A percentile compares a stretch with the other conserved stretches of the same genome.
These are phyloP conservation scores for Octodon degus DNA, from an alignment of 2,113 vertebrate species.

Conservation along the genomic window DNA sequence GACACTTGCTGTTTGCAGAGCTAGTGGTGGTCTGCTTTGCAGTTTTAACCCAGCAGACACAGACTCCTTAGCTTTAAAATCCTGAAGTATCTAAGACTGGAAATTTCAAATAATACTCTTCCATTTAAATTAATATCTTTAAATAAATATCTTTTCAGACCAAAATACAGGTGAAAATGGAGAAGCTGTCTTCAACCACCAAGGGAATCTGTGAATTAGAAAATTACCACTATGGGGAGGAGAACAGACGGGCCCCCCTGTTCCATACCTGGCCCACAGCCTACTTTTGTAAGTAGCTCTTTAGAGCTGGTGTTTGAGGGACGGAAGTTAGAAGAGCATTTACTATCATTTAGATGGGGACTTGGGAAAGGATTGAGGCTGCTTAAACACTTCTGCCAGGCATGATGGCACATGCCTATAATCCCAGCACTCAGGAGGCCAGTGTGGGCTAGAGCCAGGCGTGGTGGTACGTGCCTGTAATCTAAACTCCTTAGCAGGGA, in stretches of 20 bases:
- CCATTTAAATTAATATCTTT: conserved; percentile 53
- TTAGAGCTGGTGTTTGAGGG: background rate
- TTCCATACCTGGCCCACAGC: conserved; percentile 93
- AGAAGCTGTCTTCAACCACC: conserved; percentile 90
- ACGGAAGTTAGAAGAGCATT: background rate
- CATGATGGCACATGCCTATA: background rate
- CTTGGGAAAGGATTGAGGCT: background rate
- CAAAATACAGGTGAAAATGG: conserved; percentile 92
- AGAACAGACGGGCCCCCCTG: conserved; percentile 81
- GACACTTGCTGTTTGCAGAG: background rate
- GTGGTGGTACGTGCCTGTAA: no score
- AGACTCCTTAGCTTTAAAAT: background rate
- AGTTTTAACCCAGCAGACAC: background rate
- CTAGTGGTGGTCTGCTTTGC: background rate
- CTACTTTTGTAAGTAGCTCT: conserved; percentile 90
- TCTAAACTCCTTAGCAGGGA: no score
- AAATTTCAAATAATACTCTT: background rate
- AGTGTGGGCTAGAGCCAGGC: background rate
- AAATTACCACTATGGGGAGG: conserved; percentile 86
- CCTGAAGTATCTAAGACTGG: background rate
- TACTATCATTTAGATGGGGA: background rate
- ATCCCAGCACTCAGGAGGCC: background rate
- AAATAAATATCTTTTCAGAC: conserved; percentile 79
- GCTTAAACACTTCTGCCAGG: background rate
- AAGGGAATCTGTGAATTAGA: conserved; percentile 92